A percentile compares a stretch with the other conserved stretches of the same genome.
Evolutionary conservation across 2,797 vertebrate genomes (phyloP).

Genomic region (Pseudomugil tenellus): DNA sequence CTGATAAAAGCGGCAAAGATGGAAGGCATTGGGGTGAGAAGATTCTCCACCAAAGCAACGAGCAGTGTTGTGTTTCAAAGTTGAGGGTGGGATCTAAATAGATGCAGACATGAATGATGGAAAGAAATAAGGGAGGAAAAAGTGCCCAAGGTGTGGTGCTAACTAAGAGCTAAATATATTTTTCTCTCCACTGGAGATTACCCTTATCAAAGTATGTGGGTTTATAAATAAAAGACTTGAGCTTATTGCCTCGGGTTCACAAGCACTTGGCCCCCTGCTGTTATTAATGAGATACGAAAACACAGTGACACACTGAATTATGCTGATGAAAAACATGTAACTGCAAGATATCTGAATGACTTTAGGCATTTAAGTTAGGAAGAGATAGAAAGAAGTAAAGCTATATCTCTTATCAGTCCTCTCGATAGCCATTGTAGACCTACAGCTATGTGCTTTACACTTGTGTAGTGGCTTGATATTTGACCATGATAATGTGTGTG

Average conservation of each 20-base stretch:
- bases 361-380: background rate
- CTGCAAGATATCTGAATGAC: conserved; percentile 1
- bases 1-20: conserved; percentile 50
- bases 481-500: too few species aligned
- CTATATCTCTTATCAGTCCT: background rate
- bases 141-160: conserved; percentile 6
- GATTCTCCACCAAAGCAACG: conserved; percentile 23
- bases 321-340: background rate
- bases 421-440: too few species aligned
- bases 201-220: background rate
- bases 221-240: conserved; percentile 2
- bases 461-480: too few species aligned
- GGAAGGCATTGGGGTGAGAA: conserved; percentile 29
- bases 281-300: conserved; percentile 4
- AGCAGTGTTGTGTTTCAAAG: conserved; percentile 37
- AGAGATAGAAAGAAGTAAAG: background rate
- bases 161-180: conserved; percentile 18
- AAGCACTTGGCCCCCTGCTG: conserved; percentile 1
- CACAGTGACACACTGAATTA: background rate
- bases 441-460: too few species aligned
- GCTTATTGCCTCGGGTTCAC: background rate
- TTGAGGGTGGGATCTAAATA: conserved; percentile 31
- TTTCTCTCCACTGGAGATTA: conserved; percentile 8
- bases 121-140: conserved; percentile 14
- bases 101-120: conserved; percentile 37